phyloP scores from a whole-genome alignment of 2,113 vertebrate species.

The Pachycephala philippinensis region DNA sequence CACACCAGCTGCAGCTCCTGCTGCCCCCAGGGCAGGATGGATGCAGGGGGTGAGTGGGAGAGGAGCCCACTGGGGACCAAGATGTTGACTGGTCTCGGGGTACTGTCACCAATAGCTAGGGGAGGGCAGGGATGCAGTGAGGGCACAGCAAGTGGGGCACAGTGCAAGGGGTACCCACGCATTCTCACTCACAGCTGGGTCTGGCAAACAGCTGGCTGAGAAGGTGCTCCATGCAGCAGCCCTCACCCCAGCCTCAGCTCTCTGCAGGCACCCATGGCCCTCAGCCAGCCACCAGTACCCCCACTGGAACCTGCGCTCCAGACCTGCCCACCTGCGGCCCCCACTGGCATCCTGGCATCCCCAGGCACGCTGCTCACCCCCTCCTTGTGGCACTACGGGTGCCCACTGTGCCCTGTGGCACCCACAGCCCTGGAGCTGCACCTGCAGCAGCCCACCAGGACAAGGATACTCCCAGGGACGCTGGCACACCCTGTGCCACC shows the following conservation, averaged over 20 bases:
- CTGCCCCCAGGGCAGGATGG: not conserved
- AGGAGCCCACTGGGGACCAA: not conserved
- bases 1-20: not conserved
- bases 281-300: not conserved
- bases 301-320: not conserved
- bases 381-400: rapidly evolving
- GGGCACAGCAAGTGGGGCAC: not conserved
- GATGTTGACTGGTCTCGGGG: not conserved
- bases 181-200: not conserved
- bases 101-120: rapidly evolving
- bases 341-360: not conserved
- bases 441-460: not conserved
- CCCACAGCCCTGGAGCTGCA: not conserved
- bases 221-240: not conserved
- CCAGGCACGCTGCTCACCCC: rapidly evolving
- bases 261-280: rapidly evolving
- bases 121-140: not conserved
- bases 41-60: not conserved
- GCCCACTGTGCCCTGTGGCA: not conserved
- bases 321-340: not conserved
- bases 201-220: not conserved
- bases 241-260: not conserved
- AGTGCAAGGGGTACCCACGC: rapidly evolving
- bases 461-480: not conserved
- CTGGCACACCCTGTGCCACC: not conserved